Evolutionary conservation across 2,888 invertebrate species (phyloP).

Genomic region (Cephus nigrinus): DNA sequence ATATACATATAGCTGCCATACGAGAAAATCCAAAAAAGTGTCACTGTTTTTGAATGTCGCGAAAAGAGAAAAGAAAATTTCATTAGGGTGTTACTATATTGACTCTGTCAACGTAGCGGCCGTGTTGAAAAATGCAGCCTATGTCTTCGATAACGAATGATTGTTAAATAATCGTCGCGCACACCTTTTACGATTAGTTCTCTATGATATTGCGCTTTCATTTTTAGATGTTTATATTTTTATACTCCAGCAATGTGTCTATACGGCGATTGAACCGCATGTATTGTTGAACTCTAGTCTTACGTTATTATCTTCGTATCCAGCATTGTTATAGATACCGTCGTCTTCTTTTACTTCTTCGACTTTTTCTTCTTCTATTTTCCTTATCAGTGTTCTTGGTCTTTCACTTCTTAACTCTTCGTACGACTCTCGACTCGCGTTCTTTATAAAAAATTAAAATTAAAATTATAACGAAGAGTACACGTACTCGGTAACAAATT

Average conservation of each 20-base stretch:
- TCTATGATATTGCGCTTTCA: conserved; percentile 42
- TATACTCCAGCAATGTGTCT: conserved; percentile 57
- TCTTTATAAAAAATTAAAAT: not conserved
- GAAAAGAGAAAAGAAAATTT: conserved; percentile 20
- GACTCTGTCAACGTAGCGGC: conserved; percentile 14
- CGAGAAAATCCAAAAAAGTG: conserved; percentile 28
- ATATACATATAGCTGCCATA: conserved; percentile 24
- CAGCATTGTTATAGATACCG: conserved; percentile 27
- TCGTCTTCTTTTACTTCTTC: conserved; percentile 10
- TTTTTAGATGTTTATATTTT: conserved; percentile 63
- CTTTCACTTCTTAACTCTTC: not conserved
- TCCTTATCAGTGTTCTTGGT: not conserved
- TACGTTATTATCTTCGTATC: conserved; percentile 53
- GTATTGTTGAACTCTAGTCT: conserved; percentile 66
- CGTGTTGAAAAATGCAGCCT: conserved; percentile 24
- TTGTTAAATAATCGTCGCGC: conserved; percentile 33
- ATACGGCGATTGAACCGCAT: conserved; percentile 56
- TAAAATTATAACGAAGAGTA: not conserved
- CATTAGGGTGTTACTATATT: conserved; percentile 19
- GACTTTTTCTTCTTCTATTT: not conserved
- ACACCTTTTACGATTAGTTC: conserved; percentile 39
- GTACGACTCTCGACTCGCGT: not conserved
- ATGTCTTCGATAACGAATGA: conserved; percentile 19
- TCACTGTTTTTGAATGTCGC: conserved; percentile 31
- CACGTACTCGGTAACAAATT: not conserved